These are phyloP conservation scores for Drosophila austrosaltans DNA, from an alignment of 2,888 invertebrate species.

Conservation along the genomic window DNA sequence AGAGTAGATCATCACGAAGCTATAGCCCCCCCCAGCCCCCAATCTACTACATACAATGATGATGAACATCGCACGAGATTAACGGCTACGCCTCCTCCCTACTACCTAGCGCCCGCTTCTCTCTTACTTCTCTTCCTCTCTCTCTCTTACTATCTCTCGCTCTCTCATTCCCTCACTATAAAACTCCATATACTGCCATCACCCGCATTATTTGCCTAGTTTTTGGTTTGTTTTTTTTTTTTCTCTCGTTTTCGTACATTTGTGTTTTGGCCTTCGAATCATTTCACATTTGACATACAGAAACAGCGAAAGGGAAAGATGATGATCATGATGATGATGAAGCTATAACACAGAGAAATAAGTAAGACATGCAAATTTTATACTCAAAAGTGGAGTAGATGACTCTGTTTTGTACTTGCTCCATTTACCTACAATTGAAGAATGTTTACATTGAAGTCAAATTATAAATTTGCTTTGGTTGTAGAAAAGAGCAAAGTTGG, in stretches of 20 bases:
- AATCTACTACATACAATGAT: slow-evolving; percentile 24
- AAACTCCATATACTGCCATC: background rate
- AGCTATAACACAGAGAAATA: slow-evolving; percentile 24
- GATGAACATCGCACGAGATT: slow-evolving; percentile 77
- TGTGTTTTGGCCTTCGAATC: slow-evolving; percentile 64
- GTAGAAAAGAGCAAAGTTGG: too few relatives aligned
- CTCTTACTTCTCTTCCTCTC: slow-evolving; percentile 39
- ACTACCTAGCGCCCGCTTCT: slow-evolving; percentile 43
- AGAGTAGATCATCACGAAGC: slow-evolving; percentile 21
- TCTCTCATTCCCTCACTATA: background rate
- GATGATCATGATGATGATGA: slow-evolving; percentile 55
- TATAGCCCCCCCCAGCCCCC: slow-evolving; percentile 11
- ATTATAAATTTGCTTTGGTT: too few relatives aligned
- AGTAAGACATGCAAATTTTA: slow-evolving; percentile 4
- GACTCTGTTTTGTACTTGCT: slow-evolving; percentile 2
- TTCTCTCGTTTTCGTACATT: slow-evolving; percentile 60
- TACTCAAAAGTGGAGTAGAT: slow-evolving; percentile 6
- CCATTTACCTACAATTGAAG: background rate
- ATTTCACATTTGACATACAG: slow-evolving; percentile 78
- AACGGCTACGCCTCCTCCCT: slow-evolving; percentile 51
- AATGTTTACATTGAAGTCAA: background rate
- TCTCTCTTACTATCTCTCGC: background rate
- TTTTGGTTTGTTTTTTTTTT: slow-evolving; percentile 43
- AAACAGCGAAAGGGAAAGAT: slow-evolving; percentile 15
- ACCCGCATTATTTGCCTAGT: slow-evolving; percentile 10